phyloP scores from a whole-genome alignment of 2,113 vertebrate genomes.

The Cyphomyrus plagiostoma region DNA sequence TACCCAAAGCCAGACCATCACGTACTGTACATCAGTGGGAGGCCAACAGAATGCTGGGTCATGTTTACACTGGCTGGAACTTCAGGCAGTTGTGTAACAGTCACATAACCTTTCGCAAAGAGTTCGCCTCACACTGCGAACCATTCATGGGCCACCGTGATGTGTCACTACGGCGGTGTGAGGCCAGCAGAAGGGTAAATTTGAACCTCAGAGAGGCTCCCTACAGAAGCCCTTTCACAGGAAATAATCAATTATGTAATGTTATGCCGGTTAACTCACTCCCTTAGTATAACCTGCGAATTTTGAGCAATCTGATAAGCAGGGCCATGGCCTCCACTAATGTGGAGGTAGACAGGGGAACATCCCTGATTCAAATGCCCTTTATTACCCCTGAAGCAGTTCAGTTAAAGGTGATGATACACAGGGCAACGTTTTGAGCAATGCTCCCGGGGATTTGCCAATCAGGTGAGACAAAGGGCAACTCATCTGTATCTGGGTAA shows the following conservation, averaged over 20 bases:
- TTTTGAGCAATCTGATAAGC: not conserved
- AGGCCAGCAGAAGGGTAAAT: not conserved
- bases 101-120: not conserved
- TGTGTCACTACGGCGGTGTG: not conserved
- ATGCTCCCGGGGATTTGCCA: not conserved
- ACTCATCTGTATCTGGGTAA: not conserved
- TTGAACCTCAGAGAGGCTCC: not conserved
- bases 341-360: not conserved
- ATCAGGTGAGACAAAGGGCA: not conserved
- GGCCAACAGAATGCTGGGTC: not conserved
- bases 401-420: not conserved
- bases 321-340: not conserved
- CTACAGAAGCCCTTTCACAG: not conserved
- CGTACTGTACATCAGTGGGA: not conserved
- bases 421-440: not conserved
- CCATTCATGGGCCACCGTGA: not conserved
- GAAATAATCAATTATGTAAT: not conserved
- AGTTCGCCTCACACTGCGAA: not conserved
- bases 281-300: not conserved
- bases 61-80: constrained; percentile 1
- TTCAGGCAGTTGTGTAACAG: not conserved
- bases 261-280: not conserved
- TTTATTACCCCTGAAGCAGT: not conserved
- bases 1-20: not conserved
- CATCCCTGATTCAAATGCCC: not conserved